Percentiles rank a stretch among this genome's conserved stretches.
phyloP scores from a whole-genome alignment of 2,888 invertebrate genomes.

The Scaptomyza caliginosa region DNA sequence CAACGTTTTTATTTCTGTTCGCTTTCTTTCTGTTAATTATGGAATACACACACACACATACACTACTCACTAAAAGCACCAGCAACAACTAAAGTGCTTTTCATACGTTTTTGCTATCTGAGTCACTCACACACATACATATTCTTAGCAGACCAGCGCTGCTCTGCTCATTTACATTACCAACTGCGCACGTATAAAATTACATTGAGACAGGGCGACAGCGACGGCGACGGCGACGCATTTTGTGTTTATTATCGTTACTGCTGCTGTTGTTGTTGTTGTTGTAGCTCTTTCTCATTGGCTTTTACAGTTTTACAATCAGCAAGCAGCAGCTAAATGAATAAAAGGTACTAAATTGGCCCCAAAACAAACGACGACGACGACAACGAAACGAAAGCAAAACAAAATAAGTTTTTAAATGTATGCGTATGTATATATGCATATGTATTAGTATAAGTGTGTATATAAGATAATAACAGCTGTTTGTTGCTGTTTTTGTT shows the following conservation, averaged over 20 bases:
- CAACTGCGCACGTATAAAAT: slow-evolving; percentile 67
- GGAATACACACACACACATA: slow-evolving; percentile 18
- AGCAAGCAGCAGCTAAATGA: slow-evolving; percentile 9
- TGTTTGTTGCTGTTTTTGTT: slow-evolving; percentile 39
- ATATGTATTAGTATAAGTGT: slow-evolving; percentile 2
- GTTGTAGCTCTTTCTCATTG: slow-evolving; percentile 14
- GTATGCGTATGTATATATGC: neutral
- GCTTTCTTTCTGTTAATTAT: slow-evolving; percentile 49
- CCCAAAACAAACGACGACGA: slow-evolving; percentile 13
- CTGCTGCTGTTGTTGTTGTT: slow-evolving; percentile 3
- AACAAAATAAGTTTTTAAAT: slow-evolving; percentile 35
- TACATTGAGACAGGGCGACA: slow-evolving; percentile 22
- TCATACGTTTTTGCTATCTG: slow-evolving; percentile 28
- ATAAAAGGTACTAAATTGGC: slow-evolving; percentile 32
- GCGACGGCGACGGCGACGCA: slow-evolving; percentile 18
- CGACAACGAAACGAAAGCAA: slow-evolving; percentile 37
- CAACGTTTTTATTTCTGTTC: slow-evolving; percentile 21
- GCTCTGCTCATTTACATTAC: slow-evolving; percentile 62
- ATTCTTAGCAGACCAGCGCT: neutral
- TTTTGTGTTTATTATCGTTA: slow-evolving; percentile 27
- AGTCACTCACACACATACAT: slow-evolving; percentile 6
- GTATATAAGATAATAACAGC: slow-evolving; percentile 48
- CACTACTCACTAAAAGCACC: slow-evolving; percentile 6
- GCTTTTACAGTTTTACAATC: slow-evolving; percentile 21
- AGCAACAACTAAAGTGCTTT: slow-evolving; percentile 19